These are phyloP conservation scores for Masticophis lateralis DNA, from an alignment of 2,797 vertebrate species.

Conservation along the genomic window DNA sequence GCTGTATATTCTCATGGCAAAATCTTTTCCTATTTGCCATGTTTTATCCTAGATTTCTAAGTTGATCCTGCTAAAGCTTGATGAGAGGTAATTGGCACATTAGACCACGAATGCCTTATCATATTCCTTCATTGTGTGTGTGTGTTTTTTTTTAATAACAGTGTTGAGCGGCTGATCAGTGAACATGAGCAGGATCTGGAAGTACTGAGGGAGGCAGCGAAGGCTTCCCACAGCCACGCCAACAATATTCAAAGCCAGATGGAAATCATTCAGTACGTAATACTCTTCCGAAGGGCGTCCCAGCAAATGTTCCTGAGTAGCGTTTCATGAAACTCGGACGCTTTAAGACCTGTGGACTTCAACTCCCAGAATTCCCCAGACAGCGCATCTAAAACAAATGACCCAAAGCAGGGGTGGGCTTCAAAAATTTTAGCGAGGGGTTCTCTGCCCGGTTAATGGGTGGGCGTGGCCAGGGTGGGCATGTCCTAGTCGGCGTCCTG, in stretches of 20 bases:
- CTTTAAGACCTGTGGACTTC: background rate
- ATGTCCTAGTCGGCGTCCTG: too few species aligned
- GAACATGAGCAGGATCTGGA: constrained; percentile 78
- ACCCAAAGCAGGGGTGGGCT: background rate
- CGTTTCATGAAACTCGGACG: background rate
- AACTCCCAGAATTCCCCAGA: background rate
- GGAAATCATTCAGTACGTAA: constrained; percentile 70
- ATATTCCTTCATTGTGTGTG: background rate
- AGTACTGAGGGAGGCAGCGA: constrained; percentile 70
- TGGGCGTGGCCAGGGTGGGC: too few species aligned
- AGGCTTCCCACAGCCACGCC: constrained; percentile 54
- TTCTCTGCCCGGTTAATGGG: too few species aligned
- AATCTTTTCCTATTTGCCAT: background rate
- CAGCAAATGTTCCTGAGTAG: background rate
- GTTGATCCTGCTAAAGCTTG: background rate
- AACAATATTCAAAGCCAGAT: constrained; percentile 64
- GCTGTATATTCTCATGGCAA: background rate
- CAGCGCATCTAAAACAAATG: background rate
- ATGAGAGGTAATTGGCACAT: background rate
- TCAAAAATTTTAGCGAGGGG: too few species aligned
- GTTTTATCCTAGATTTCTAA: background rate
- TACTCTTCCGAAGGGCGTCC: background rate
- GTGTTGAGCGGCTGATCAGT: constrained; percentile 68
- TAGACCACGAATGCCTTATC: too few species aligned
- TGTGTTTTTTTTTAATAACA: constrained; percentile 25